Evolutionary conservation across 2,888 invertebrate genomes (phyloP).

Genomic region (Metacarcinus magister): DNA sequence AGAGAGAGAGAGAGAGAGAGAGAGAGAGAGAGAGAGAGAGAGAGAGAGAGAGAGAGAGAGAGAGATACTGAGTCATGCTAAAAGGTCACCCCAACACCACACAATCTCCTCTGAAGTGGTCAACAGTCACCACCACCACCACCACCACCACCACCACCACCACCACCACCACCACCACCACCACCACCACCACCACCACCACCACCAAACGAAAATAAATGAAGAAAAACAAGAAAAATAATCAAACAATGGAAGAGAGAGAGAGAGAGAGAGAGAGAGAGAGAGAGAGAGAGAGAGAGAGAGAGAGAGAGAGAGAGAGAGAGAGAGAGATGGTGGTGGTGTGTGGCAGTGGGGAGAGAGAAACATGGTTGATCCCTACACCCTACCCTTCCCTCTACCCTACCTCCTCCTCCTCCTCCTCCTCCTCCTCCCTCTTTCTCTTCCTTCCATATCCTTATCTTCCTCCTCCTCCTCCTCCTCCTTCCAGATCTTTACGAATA

Average conservation of each 20-base stretch:
- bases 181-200: no score
- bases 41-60: slow-evolving; percentile 26
- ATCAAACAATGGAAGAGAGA: neutral
- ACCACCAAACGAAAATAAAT: neutral
- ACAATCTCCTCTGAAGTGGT: neutral
- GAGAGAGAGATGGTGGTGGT: no score
- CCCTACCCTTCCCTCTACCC: no score
- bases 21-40: slow-evolving; percentile 26
- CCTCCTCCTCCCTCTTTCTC: neutral
- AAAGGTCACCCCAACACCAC: neutral
- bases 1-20: slow-evolving; percentile 3
- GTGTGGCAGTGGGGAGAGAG: no score
- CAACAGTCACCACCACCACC: neutral
- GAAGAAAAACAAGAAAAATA: neutral
- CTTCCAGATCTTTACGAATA: no score
- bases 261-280: no score
- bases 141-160: neutral
- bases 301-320: no score
- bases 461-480: neutral
- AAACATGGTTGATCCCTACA: no score
- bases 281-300: no score
- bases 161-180: neutral
- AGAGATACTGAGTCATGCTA: neutral
- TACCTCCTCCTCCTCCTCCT: neutral
- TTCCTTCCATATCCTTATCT: neutral